These are phyloP conservation scores for Zosterops japonicus DNA, from an alignment of 2,113 vertebrate genomes.

Conservation along the genomic window DNA sequence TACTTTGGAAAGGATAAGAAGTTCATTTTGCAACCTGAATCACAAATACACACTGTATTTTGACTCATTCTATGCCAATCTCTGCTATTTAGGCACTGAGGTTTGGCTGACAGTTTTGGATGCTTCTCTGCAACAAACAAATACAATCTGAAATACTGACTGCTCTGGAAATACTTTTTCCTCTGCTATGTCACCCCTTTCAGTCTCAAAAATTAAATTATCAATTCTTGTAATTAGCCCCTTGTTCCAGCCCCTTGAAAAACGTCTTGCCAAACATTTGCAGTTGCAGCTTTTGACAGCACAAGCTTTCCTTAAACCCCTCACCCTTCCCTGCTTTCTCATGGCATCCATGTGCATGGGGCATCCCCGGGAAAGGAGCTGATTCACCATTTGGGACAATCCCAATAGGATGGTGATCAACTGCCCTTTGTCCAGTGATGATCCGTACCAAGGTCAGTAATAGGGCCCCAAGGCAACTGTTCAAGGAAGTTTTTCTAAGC, in stretches of 20 bases:
- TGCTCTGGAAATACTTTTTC: background rate
- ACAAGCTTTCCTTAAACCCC: background rate
- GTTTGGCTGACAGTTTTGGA: background rate
- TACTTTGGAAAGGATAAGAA: background rate
- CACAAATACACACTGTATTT: background rate
- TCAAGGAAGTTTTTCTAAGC: background rate
- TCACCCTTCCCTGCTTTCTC: background rate
- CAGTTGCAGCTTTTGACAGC: background rate
- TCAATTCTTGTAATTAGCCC: background rate
- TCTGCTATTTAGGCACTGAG: background rate
- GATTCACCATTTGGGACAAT: background rate
- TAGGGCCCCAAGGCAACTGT: fast-evolving
- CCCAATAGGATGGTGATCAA: fast-evolving
- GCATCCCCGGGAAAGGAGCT: background rate
- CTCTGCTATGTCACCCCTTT: background rate
- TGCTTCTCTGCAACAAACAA: background rate
- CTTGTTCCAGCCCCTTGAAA: background rate
- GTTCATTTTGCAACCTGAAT: background rate
- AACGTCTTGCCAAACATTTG: background rate
- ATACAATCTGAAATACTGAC: background rate
- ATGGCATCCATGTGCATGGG: background rate
- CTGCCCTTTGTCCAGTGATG: background rate
- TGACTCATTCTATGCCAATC: background rate
- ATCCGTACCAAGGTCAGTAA: background rate
- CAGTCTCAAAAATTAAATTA: background rate